Percentiles rank a stretch among this genome's conserved stretches.
Conservation (phyloP, 2,113 vertebrate genomes). For the Macroglossus sobrinus region DNA sequence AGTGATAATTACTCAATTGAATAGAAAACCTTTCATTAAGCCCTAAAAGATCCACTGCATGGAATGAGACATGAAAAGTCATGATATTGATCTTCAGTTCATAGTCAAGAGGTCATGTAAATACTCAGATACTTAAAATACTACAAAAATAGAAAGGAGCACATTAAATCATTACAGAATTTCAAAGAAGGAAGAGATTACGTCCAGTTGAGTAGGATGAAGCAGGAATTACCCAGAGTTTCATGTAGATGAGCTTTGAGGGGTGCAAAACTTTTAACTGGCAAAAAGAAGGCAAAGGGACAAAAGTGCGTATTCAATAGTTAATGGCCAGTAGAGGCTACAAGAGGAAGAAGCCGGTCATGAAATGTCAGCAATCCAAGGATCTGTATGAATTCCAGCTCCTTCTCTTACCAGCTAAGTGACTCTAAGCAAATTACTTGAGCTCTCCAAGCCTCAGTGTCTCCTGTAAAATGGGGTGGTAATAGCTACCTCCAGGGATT, state of each 20-base stretch:
- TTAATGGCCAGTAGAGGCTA: not conserved
- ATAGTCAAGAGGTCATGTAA: not conserved
- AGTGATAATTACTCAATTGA: not conserved
- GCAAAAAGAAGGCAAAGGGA: not conserved
- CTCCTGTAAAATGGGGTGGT: not conserved
- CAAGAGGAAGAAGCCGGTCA: not conserved
- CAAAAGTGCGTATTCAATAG: not conserved
- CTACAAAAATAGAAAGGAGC: not conserved
- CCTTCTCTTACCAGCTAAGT: not conserved
- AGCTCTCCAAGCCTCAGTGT: not conserved
- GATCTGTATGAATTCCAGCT: not conserved
- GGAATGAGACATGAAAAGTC: not conserved
- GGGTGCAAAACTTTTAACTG: not conserved
- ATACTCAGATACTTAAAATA: not conserved
- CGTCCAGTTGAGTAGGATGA: not conserved
- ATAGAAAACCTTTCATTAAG: not conserved
- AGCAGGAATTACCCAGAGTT: not conserved
- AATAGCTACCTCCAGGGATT: not conserved
- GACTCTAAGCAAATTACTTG: not conserved
- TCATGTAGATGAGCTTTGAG: not conserved
- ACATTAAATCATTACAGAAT: not conserved
- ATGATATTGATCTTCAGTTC: not conserved
- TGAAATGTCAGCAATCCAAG: not conserved
- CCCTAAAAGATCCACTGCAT: not conserved
- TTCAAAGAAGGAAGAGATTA: not conserved